Conservation (phyloP, 2,888 invertebrate genomes). For the Tetanocera ferruginea region DNA sequence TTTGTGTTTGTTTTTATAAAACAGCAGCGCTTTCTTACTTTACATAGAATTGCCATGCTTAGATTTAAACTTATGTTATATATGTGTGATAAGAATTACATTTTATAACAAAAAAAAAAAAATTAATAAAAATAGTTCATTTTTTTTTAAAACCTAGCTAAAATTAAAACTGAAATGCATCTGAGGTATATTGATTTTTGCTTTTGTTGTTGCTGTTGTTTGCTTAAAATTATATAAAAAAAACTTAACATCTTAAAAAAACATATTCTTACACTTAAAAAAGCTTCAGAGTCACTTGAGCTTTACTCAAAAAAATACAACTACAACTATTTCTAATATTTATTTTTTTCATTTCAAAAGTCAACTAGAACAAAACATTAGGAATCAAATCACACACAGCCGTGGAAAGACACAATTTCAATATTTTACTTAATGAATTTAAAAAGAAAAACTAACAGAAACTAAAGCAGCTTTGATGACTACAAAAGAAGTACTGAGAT, state of each 20-base stretch:
- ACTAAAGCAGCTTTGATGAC: no score
- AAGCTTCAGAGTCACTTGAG: slow-evolving; percentile 37
- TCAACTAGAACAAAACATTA: slow-evolving; percentile 44
- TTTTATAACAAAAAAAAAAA: slow-evolving; percentile 27
- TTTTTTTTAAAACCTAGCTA: slow-evolving; percentile 58
- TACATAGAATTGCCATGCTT: neutral
- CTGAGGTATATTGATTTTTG: slow-evolving; percentile 70
- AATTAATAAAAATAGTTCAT: slow-evolving; percentile 21
- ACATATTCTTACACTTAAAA: slow-evolving; percentile 38
- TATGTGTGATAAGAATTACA: neutral
- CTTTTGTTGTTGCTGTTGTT: slow-evolving; percentile 59
- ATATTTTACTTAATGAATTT: no score
- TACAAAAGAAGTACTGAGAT: no score
- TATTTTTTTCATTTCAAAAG: neutral
- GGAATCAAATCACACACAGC: slow-evolving; percentile 9
- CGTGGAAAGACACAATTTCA: neutral
- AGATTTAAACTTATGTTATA: neutral
- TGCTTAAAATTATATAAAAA: slow-evolving; percentile 46
- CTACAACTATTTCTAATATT: slow-evolving; percentile 14
- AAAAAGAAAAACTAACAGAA: no score
- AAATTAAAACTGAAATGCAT: slow-evolving; percentile 69
- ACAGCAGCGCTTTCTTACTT: neutral
- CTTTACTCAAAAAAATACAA: slow-evolving; percentile 43
- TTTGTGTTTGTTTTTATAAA: neutral
- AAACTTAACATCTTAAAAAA: slow-evolving; percentile 46